Conservation (phyloP, 2,888 invertebrate species). For the Idaea biselata region DNA sequence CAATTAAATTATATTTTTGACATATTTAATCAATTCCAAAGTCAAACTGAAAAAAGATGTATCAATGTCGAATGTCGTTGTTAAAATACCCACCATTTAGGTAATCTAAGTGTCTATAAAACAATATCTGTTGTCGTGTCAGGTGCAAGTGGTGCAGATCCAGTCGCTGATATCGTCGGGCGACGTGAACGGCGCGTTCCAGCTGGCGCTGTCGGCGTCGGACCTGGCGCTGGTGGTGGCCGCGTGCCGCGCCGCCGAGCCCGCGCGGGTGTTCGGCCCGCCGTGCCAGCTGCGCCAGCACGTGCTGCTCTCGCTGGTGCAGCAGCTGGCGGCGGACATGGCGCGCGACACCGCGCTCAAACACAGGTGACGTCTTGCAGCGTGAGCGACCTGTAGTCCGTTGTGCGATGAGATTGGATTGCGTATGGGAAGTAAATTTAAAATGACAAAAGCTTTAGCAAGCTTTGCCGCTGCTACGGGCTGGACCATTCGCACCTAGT, state of each 20-base stretch:
- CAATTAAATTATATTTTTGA: too few relatives aligned
- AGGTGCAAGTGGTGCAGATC: conserved; percentile 85
- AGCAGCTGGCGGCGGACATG: conserved; percentile 95
- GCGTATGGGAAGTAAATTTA: too few relatives aligned
- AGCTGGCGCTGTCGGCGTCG: conserved; percentile 92
- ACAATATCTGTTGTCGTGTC: conserved; percentile 10
- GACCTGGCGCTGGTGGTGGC: conserved; percentile 93
- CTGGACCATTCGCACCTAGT: too few relatives aligned
- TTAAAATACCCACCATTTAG: too few relatives aligned
- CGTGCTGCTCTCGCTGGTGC: conserved; percentile 94
- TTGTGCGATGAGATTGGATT: too few relatives aligned
- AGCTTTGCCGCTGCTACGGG: too few relatives aligned
- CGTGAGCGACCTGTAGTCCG: too few relatives aligned
- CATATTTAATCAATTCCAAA: too few relatives aligned
- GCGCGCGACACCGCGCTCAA: conserved; percentile 84
- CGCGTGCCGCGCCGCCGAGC: conserved; percentile 92
- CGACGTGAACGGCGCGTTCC: conserved; percentile 93
- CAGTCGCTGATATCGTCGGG: conserved; percentile 85
- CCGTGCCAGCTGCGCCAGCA: conserved; percentile 90
- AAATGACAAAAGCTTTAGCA: too few relatives aligned
- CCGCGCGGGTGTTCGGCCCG: conserved; percentile 87
- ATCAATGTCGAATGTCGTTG: too few relatives aligned
- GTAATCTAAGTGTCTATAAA: too few relatives aligned
- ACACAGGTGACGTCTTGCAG: conserved; percentile 51
- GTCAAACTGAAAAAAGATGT: too few relatives aligned